These are phyloP conservation scores for Crocidura indochinensis DNA, from an alignment of 2,797 vertebrate genomes.

Conservation along the genomic window DNA sequence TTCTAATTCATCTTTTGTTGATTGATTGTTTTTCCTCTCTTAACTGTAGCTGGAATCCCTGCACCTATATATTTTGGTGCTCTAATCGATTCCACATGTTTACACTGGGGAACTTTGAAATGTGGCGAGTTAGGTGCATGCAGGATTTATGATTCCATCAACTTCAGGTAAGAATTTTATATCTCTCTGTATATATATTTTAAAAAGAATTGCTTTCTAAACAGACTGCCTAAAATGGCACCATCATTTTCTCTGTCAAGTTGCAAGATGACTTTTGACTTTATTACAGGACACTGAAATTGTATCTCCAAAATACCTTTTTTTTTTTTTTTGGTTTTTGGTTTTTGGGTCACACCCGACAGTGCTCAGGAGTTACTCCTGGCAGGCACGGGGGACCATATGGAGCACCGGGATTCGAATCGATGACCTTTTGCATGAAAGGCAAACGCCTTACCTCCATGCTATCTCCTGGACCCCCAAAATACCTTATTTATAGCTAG, in stretches of 20 bases:
- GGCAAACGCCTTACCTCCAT: too few relatives aligned
- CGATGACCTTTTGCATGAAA: too few relatives aligned
- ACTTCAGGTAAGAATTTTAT: constrained; percentile 80
- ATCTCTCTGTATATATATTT: neutral
- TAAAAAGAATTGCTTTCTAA: constrained; percentile 6
- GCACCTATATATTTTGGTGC: constrained; percentile 96
- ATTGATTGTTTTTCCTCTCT: constrained; percentile 67
- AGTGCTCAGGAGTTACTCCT: too few relatives aligned
- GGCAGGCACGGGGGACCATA: too few relatives aligned
- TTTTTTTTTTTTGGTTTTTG: too few relatives aligned
- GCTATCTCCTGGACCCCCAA: too few relatives aligned
- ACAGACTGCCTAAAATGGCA: neutral
- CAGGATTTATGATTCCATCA: constrained; percentile 93
- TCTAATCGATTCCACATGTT: constrained; percentile 95
- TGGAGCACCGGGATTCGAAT: too few relatives aligned
- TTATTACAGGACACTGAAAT: constrained; percentile 7
- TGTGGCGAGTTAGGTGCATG: constrained; percentile 94
- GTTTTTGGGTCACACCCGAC: too few relatives aligned
- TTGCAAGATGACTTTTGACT: neutral
- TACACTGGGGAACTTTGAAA: constrained; percentile 93
- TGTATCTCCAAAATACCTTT: neutral
- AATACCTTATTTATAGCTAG: constrained; percentile 6
- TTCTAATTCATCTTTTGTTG: constrained; percentile 18
- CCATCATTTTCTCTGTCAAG: constrained; percentile 14
- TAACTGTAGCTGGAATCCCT: constrained; percentile 94